Percentiles rank a stretch among this genome's conserved stretches.
These are phyloP conservation scores for Melitaea cinxia DNA, from an alignment of 1,140 invertebrate species.

Conservation along the genomic window DNA sequence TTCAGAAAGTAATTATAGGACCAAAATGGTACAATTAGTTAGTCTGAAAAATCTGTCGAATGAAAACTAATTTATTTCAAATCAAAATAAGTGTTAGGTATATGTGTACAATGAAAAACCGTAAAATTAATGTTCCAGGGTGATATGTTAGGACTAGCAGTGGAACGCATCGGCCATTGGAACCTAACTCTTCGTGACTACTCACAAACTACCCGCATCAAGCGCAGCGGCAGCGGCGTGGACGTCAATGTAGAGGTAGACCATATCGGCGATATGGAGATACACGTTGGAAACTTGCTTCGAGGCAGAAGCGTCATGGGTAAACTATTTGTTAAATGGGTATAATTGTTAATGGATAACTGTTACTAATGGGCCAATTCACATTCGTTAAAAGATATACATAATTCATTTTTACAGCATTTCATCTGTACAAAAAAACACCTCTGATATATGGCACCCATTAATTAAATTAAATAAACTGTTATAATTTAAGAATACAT, in stretches of 20 bases:
- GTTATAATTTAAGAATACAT: too few species aligned
- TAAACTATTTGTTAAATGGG: constrained; percentile 40
- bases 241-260: constrained; percentile 86
- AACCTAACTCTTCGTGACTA: constrained; percentile 89
- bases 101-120: not conserved
- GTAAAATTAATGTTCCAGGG: constrained; percentile 71
- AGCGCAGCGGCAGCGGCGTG: constrained; percentile 76
- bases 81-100: too few species aligned
- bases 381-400: too few species aligned
- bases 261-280: constrained; percentile 87
- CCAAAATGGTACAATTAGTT: too few species aligned
- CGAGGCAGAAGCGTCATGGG: constrained; percentile 85
- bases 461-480: too few species aligned
- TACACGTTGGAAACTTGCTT: constrained; percentile 89
- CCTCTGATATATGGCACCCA: too few species aligned
- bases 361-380: too few species aligned
- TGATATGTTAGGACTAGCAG: constrained; percentile 82
- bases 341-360: not conserved
- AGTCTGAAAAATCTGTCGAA: too few species aligned
- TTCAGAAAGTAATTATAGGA: too few species aligned
- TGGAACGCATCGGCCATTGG: constrained; percentile 86
- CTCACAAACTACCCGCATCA: constrained; percentile 88
- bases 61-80: too few species aligned
- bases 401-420: too few species aligned
- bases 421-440: too few species aligned